A percentile compares a stretch with the other conserved stretches of the same genome.
Evolutionary conservation across 2,113 vertebrate genomes (phyloP).

Genomic region (Ailuropoda melanoleuca): DNA sequence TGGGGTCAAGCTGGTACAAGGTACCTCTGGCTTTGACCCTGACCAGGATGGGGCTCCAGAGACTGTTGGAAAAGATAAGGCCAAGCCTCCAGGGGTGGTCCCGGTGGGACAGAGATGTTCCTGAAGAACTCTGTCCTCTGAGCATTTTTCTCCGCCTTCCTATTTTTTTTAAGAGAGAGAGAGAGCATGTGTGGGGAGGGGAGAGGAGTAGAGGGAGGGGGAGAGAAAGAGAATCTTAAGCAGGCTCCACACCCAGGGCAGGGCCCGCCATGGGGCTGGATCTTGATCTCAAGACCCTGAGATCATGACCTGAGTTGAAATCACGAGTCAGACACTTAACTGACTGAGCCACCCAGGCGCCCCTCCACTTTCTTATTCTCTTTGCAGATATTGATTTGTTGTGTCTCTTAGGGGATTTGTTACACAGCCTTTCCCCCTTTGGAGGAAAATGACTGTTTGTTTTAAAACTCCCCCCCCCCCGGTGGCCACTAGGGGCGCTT

Average conservation of each 20-base stretch:
- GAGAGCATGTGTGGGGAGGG: neutral
- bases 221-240: neutral
- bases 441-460: conserved; percentile 1
- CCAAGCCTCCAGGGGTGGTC: neutral
- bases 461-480: neutral
- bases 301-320: neutral
- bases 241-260: neutral
- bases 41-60: neutral
- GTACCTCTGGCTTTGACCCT: neutral
- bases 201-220: neutral
- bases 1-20: neutral
- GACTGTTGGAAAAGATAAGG: neutral
- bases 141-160: neutral
- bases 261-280: neutral
- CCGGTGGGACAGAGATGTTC: neutral
- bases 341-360: neutral
- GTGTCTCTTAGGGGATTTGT: neutral
- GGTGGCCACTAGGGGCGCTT: neutral
- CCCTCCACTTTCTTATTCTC: neutral
- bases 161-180: neutral
- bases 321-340: neutral
- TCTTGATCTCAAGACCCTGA: neutral
- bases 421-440: neutral
- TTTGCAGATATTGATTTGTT: neutral
- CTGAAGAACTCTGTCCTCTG: neutral